Base-by-base conservation (phyloP, 2,797 vertebrate genomes). In the Danionella dracula region DNA sequence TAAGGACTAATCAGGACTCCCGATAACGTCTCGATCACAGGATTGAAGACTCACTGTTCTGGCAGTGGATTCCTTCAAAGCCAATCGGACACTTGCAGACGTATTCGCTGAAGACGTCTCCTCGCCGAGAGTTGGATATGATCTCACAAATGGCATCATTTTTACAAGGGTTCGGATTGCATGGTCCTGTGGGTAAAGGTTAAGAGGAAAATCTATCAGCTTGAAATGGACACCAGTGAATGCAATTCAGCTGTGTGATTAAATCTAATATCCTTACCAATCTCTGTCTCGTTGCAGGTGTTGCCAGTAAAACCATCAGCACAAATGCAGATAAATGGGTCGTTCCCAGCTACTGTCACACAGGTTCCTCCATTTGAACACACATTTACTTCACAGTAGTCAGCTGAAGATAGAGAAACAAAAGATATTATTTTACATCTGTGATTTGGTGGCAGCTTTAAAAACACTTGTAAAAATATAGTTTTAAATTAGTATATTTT, bases 331-430 rank as follows among this genome's bases (percentile, higher is more conserved):
- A 93, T 87, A 82, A 92, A 92, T 0, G 88, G 85, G 45, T 81
- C 66, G 1, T 72, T 79, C 8, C 87, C 88, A 12, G 84, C 72
- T 19, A 83, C 78, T 0, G 81, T 85, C 74, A 96, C 81, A 77
- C 96, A 99, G 8, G 94, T 95, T 7, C 93, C 95, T 55, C 94
- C 94, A 1, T 98, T 95, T 70, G 81, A 79, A 82, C 96, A 99
- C 29, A 85, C 41, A 41, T 93, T 93, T 48, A 91, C 87, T 0
- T 91, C 70, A 23, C 96, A 98, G 80, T 84, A 84, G 60, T 96
- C 93, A 78, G 88, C 96, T 99, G 81, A 17, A 57, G 70, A 78
- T 13, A 35, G 35, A 58, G 8, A 63, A 45, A 54, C 2, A 13
- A 10, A 48, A 15, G 12, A 19, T 29, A 29, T 46, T 13, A 11